Evolutionary conservation across 2,113 vertebrate species (phyloP), one percentile per base, ranked within the genome.

Genomic region (Chloropsis cyanopogon): DNA sequence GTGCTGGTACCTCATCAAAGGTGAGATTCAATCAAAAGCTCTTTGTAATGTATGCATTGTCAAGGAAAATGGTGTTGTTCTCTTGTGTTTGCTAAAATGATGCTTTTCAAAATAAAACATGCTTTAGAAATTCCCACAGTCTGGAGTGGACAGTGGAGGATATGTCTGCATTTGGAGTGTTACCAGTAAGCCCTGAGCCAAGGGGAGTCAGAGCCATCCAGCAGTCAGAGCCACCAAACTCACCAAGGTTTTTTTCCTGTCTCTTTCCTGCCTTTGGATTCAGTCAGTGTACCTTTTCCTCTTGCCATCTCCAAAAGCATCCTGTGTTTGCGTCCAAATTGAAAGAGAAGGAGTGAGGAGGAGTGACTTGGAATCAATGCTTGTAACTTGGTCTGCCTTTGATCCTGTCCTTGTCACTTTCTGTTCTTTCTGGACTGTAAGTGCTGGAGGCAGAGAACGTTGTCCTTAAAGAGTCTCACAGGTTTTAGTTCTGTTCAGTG

Each of bases 1-100:
- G 99, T 99, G 73, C 98, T 99, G 77, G 99, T 99, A 70, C 99
- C 99, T 93, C 99, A 99, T 97, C 99, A 99, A 97, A 99, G 99
- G 99, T 99, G 89, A 97, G 98, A 69, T 47, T 56, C 42, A 52
- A 46, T 63, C 33, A 50, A 28, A 71, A 78, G 44, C 17, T 64
- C 8, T 65, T 46, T 14, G 33, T 68, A 33, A 82, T 53, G 42
- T 54, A 46, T 76, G 63, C 44, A 23, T 71, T 69, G 50, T 54
- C 41, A 53, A 54, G 54, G 50, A 50, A 46, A 69, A 28, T 2
- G 1, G 11, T 73, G 46, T 41, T 17, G 8, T 56, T 78, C 46
- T 64, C 41, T 59, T 83, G n/a, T 65, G 26, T 71, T 77, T 22
- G 25, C 46, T 89, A 53, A 79, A 81, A 44, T 56, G 23, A 56